phyloP scores from a whole-genome alignment of 2,888 invertebrate genomes.

The Megalurothrips usitatus region DNA sequence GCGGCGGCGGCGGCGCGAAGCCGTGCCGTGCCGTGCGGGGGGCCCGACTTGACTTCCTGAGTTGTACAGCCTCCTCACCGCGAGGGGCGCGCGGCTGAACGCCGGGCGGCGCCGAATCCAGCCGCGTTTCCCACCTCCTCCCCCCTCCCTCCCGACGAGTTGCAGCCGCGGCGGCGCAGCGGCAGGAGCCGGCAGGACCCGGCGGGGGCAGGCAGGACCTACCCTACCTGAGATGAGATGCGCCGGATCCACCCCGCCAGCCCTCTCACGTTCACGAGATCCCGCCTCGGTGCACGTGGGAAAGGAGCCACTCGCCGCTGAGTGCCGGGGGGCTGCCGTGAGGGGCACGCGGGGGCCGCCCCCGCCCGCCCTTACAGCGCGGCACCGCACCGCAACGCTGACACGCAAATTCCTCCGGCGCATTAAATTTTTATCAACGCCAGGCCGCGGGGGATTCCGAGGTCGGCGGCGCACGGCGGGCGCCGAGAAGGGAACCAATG shows the following conservation, averaged over 20 bases:
- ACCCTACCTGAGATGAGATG: not conserved
- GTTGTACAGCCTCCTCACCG: too few species aligned
- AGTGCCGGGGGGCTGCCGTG: not conserved
- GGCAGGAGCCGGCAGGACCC: too few species aligned
- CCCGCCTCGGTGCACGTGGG: not conserved
- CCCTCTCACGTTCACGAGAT: not conserved
- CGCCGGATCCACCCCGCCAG: not conserved
- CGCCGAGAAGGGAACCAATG: not conserved
- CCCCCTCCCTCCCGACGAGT: too few species aligned
- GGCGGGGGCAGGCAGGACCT: too few species aligned
- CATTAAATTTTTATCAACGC: conserved; percentile 16
- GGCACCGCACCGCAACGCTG: not conserved
- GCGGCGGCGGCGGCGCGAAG: too few species aligned
- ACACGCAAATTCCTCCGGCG: not conserved
- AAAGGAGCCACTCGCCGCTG: not conserved
- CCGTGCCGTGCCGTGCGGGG: too few species aligned
- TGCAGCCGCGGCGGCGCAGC: too few species aligned
- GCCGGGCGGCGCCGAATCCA: too few species aligned
- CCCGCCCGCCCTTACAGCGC: not conserved
- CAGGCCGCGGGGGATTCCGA: not conserved
- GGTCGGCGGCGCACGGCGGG: not conserved
- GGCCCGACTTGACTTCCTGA: too few species aligned
- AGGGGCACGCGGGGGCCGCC: not conserved
- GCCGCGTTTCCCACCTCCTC: too few species aligned
- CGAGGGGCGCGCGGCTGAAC: too few species aligned